Evolutionary conservation across 2,113 vertebrate genomes (phyloP).

Genomic region (Cairina moschata): DNA sequence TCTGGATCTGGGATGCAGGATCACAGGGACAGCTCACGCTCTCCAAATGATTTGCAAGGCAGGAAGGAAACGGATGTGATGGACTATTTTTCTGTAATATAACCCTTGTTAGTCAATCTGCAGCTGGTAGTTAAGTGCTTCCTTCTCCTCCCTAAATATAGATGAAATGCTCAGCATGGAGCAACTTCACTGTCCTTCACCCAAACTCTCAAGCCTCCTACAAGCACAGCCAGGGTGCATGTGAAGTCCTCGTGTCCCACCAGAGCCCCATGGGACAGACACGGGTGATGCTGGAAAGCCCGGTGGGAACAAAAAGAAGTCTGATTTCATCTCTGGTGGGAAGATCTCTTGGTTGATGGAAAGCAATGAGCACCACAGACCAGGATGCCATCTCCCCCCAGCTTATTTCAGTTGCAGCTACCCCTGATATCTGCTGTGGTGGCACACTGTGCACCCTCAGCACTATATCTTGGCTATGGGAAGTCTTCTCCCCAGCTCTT

Average conservation of each 20-base stretch:
- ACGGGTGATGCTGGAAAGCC: background rate
- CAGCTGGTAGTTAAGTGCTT: slow-evolving; percentile 66
- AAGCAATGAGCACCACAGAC: background rate
- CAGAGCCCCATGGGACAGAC: fast-evolving
- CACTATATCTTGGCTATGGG: background rate
- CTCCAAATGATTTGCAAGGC: background rate
- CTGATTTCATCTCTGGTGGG: background rate
- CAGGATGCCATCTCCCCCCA: background rate
- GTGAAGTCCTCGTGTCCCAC: background rate
- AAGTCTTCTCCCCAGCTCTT: background rate
- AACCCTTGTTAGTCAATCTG: background rate
- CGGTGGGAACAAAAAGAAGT: background rate
- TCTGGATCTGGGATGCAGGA: background rate
- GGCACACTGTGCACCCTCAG: background rate
- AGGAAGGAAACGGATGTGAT: slow-evolving; percentile 5
- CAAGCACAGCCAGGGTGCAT: background rate
- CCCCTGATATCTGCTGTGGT: background rate
- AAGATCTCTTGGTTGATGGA: background rate
- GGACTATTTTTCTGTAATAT: background rate
- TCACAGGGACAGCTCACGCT: background rate
- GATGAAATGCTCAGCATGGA: slow-evolving; percentile 33
- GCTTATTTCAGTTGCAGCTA: background rate
- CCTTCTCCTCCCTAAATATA: slow-evolving; percentile 68
- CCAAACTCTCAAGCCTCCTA: background rate
- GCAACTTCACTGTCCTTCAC: background rate